phyloP scores from a whole-genome alignment of 2,888 invertebrate species.

The Spilosoma lubricipeda region DNA sequence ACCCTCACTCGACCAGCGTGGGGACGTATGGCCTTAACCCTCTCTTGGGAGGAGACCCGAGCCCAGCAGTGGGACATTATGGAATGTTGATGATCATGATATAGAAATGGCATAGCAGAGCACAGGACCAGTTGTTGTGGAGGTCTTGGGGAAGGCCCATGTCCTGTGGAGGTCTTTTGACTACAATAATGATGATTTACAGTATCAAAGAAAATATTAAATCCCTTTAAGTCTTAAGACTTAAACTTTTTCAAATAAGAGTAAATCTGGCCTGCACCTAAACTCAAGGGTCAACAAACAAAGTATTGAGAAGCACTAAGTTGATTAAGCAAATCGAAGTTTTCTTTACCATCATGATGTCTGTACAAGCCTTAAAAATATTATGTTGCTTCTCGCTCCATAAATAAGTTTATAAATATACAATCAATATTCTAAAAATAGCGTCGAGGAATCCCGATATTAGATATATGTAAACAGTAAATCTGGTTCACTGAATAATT shows the following conservation, averaged over 20 bases:
- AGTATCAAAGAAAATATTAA: neutral
- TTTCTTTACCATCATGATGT: neutral
- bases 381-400: neutral
- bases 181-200: neutral
- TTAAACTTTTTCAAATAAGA: neutral
- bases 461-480: conserved; percentile 13
- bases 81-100: no score
- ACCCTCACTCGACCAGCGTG: no score
- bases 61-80: no score
- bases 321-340: neutral
- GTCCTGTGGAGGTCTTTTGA: no score
- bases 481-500: conserved; percentile 14
- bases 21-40: no score
- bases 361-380: neutral
- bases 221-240: neutral
- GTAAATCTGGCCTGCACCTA: neutral
- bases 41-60: no score
- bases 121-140: no score
- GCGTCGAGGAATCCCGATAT: neutral
- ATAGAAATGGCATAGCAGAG: no score
- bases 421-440: conserved; percentile 14
- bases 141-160: no score
- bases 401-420: conserved; percentile 9
- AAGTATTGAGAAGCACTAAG: neutral
- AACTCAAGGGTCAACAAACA: neutral